Conservation (phyloP, 2,888 invertebrate genomes). For the Hyposoter dolosus region DNA sequence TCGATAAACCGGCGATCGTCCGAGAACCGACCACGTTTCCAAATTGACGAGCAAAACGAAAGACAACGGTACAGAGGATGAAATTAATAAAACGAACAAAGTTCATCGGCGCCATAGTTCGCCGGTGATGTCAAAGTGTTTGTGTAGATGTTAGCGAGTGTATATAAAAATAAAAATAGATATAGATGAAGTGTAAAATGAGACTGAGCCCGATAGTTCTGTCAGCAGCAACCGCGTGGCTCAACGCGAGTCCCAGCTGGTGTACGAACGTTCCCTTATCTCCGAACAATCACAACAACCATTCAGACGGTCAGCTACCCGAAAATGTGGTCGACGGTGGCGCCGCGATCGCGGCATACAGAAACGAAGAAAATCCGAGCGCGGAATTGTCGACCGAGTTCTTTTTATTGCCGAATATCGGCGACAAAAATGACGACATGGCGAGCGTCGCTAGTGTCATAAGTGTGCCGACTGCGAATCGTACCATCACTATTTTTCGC, state of each 20-base stretch:
- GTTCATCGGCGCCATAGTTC: slow-evolving; percentile 40
- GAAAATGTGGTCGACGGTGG: slow-evolving; percentile 78
- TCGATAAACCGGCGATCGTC: neutral
- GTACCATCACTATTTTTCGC: slow-evolving; percentile 80
- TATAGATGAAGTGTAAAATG: slow-evolving; percentile 73
- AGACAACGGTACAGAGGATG: slow-evolving; percentile 23
- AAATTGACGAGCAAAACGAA: neutral
- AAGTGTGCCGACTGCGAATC: slow-evolving; percentile 82
- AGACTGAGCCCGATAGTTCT: slow-evolving; percentile 81
- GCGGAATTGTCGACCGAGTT: slow-evolving; percentile 94
- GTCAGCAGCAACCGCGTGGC: slow-evolving; percentile 83
- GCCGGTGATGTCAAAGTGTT: slow-evolving; percentile 53
- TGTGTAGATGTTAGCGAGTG: neutral
- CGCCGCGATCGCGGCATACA: slow-evolving; percentile 78
- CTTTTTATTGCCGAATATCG: slow-evolving; percentile 89
- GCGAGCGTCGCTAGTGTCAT: slow-evolving; percentile 80
- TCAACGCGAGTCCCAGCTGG: slow-evolving; percentile 82
- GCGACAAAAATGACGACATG: slow-evolving; percentile 74
- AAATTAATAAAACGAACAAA: slow-evolving; percentile 53
- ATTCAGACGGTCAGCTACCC: slow-evolving; percentile 76
- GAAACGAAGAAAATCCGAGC: slow-evolving; percentile 74
- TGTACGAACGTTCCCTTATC: slow-evolving; percentile 65
- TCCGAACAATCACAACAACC: slow-evolving; percentile 74
- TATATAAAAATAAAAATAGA: slow-evolving; percentile 1
- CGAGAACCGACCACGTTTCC: neutral